Evolutionary conservation across 2,888 invertebrate genomes (phyloP).

Genomic region (Nasonovia ribisnigri): DNA sequence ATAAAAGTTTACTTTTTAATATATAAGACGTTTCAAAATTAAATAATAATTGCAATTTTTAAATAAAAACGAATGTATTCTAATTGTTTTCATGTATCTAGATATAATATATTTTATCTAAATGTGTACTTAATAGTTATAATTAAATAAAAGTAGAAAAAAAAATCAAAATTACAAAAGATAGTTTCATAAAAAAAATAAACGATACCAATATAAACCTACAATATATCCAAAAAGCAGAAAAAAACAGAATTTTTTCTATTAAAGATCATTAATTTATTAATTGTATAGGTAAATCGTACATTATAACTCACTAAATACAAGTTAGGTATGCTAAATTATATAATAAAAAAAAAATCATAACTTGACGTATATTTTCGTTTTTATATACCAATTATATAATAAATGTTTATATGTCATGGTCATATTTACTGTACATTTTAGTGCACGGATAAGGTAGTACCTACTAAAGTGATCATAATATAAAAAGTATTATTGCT

Average conservation of each 20-base stretch:
- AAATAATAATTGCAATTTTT: too few species aligned
- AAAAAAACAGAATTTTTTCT: too few species aligned
- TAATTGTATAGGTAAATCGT: background rate
- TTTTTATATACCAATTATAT: background rate
- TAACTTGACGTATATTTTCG: background rate
- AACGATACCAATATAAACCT: background rate
- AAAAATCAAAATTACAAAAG: too few species aligned
- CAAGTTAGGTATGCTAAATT: background rate
- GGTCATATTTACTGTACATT: background rate
- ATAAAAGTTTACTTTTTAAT: too few species aligned
- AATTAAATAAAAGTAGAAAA: too few species aligned
- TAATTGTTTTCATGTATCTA: too few species aligned
- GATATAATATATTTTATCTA: too few species aligned
- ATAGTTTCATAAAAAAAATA: background rate
- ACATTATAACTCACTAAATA: background rate
- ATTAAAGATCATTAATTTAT: background rate
- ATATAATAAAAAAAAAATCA: background rate
- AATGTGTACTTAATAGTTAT: too few species aligned
- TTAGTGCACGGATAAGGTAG: too few species aligned
- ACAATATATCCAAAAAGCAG: background rate
- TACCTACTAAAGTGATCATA: too few species aligned
- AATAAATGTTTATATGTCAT: background rate
- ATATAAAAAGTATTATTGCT: background rate
- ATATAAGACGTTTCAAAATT: too few species aligned
- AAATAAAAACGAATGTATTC: too few species aligned